phyloP scores from a whole-genome alignment of 2,113 vertebrate genomes.

The Pandion haliaetus region DNA sequence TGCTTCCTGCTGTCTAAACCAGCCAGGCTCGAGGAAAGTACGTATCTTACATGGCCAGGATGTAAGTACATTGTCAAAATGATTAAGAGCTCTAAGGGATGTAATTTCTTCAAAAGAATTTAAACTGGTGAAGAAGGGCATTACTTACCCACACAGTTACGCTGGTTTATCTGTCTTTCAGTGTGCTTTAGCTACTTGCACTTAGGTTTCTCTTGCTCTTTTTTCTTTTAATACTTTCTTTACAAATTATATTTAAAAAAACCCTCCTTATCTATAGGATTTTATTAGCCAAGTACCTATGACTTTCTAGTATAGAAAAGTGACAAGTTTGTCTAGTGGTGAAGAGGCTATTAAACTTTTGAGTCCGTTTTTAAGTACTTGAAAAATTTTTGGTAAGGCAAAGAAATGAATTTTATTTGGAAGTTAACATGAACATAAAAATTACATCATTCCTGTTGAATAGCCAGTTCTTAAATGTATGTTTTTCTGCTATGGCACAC shows the following conservation, averaged over 20 bases:
- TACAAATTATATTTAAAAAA: neutral
- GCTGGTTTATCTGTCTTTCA: neutral
- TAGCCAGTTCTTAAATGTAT: neutral
- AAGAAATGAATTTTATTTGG: neutral
- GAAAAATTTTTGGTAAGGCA: neutral
- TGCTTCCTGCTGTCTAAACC: conserved; percentile 29
- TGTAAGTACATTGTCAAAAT: conserved; percentile 21
- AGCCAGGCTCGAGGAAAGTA: neutral
- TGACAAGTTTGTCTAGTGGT: neutral
- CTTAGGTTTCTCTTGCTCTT: neutral
- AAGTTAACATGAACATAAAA: neutral
- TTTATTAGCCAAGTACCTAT: neutral
- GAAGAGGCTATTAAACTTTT: neutral
- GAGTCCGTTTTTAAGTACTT: neutral
- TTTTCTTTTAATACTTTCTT: neutral
- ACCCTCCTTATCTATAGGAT: neutral
- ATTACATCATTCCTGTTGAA: neutral
- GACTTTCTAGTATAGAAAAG: neutral
- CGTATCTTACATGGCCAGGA: neutral
- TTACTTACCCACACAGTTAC: neutral
- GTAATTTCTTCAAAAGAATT: conserved; percentile 8
- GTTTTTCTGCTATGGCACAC: neutral
- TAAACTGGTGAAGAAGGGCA: neutral
- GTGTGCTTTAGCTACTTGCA: neutral
- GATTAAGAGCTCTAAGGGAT: neutral